Percentiles rank a stretch among this genome's conserved stretches.
phyloP scores from a whole-genome alignment of 2,888 invertebrate genomes.

The Cryptocephalus moraei region DNA sequence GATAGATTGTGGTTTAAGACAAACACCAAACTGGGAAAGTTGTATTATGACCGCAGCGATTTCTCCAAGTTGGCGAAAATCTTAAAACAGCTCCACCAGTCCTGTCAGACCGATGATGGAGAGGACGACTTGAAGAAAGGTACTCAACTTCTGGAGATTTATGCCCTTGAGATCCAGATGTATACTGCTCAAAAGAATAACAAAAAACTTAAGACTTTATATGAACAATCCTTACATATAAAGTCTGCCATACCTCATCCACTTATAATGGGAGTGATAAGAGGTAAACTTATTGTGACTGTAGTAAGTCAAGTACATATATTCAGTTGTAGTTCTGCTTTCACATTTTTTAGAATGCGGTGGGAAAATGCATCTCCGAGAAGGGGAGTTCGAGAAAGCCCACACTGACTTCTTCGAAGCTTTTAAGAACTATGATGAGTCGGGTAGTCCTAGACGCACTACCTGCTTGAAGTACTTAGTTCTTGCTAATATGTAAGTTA shows the following conservation, averaged over 20 bases:
- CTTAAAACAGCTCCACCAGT: constrained; percentile 91
- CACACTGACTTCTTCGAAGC: constrained; percentile 99
- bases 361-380: constrained; percentile 98
- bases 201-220: constrained; percentile 90
- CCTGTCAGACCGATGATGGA: constrained; percentile 97
- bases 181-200: constrained; percentile 99
- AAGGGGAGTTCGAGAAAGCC: constrained; percentile 97
- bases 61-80: constrained; percentile 92
- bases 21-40: constrained; percentile 95
- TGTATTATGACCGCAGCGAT: constrained; percentile 94
- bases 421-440: constrained; percentile 99
- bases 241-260: constrained; percentile 99
- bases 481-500: constrained; percentile 90
- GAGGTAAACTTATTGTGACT: constrained; percentile 49
- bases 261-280: constrained; percentile 96
- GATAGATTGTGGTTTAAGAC: constrained; percentile 99
- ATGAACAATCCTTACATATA: constrained; percentile 96
- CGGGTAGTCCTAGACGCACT: constrained; percentile 91
- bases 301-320: neutral
- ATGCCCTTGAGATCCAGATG: constrained; percentile 99
- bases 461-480: constrained; percentile 97
- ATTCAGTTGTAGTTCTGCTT: neutral
- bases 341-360: constrained; percentile 70
- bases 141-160: constrained; percentile 95
- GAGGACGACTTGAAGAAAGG: constrained; percentile 97